These are phyloP conservation scores for Listronotus oregonensis DNA, from an alignment of 1,140 invertebrate species.

Conservation along the genomic window DNA sequence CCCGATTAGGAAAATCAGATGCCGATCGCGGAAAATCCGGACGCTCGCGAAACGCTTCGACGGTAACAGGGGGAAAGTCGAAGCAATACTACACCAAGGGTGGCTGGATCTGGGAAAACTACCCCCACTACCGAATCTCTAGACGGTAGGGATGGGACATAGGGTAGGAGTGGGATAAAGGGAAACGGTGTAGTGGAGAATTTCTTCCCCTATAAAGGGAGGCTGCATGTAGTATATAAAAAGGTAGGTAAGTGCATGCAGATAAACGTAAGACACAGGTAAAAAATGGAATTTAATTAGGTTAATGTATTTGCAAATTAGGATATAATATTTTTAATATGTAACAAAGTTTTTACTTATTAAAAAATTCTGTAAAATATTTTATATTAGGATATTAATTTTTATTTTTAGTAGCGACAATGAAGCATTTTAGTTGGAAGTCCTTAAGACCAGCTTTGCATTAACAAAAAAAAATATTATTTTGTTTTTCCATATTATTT, in stretches of 20 bases:
- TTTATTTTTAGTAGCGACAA: too few species aligned
- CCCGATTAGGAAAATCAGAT: not conserved
- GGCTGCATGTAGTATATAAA: constrained; percentile 30
- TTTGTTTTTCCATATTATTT: too few species aligned
- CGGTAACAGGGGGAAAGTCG: constrained; percentile 15
- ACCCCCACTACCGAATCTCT: constrained; percentile 25
- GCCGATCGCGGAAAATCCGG: not conserved
- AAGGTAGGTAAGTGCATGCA: constrained; percentile 32
- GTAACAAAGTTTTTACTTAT: too few species aligned
- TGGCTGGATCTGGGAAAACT: constrained; percentile 38
- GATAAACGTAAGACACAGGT: not conserved
- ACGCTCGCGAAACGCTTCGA: not conserved
- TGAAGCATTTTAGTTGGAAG: too few species aligned
- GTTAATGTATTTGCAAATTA: too few species aligned
- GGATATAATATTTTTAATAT: too few species aligned
- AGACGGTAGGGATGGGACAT: constrained; percentile 17
- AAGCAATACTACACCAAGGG: constrained; percentile 32
- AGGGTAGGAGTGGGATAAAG: constrained; percentile 7
- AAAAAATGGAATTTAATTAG: not conserved
- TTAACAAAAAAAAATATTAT: too few species aligned
- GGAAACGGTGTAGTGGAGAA: constrained; percentile 8
- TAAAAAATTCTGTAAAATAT: too few species aligned
- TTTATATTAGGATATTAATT: too few species aligned
- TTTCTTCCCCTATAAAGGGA: constrained; percentile 2
- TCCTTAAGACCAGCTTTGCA: too few species aligned